Conservation (phyloP, 2,113 vertebrate genomes). For the Alexandromys fortis region DNA sequence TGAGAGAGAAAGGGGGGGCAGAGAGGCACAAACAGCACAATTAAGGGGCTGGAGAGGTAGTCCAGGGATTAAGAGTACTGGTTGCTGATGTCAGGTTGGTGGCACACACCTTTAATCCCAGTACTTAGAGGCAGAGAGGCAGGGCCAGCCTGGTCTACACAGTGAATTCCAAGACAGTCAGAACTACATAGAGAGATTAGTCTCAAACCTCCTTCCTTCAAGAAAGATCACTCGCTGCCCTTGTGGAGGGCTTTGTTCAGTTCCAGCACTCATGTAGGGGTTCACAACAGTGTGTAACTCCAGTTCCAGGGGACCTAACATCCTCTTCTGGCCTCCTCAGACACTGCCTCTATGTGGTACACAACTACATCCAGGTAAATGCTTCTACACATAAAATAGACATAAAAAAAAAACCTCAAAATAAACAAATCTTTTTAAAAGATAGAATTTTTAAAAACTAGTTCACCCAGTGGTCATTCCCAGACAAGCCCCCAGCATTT, state of each 20-base stretch:
- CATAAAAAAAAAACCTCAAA: not conserved
- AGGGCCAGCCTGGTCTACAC: not conserved
- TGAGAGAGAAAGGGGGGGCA: too few species aligned
- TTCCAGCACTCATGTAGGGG: not conserved
- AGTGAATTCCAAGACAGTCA: not conserved
- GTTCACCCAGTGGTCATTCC: not conserved
- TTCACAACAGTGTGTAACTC: not conserved
- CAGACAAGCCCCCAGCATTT: conserved; percentile 35
- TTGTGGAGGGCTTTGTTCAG: not conserved
- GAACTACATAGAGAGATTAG: not conserved
- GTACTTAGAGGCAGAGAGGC: not conserved
- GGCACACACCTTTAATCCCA: not conserved
- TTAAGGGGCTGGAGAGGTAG: not conserved
- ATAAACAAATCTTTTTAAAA: not conserved
- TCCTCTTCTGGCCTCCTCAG: not conserved
- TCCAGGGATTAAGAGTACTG: too few species aligned
- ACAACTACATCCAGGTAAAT: not conserved
- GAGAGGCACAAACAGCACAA: not conserved
- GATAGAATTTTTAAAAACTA: conserved; percentile 42
- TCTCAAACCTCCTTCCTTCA: not conserved
- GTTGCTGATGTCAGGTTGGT: not conserved
- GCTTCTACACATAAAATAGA: not conserved
- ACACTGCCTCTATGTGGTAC: not conserved
- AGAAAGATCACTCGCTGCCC: not conserved
- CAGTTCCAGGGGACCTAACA: not conserved